A percentile compares a stretch with the other conserved stretches of the same genome.
Conservation (phyloP, 2,797 vertebrate genomes). For the Muscicapa comitata region DNA sequence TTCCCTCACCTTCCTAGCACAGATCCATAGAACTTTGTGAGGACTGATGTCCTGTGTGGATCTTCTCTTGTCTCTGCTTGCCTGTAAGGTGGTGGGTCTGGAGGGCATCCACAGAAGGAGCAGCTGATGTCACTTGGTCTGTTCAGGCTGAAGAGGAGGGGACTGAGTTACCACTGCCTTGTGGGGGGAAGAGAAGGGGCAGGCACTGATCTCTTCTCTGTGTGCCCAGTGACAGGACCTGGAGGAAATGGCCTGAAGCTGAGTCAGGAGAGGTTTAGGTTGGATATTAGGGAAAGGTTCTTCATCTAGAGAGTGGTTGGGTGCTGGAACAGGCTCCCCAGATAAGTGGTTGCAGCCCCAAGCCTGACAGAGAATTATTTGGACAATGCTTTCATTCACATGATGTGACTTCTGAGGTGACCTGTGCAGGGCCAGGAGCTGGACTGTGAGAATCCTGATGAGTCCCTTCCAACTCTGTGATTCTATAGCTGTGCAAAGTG, state of each 20-base stretch:
- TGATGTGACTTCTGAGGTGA: not conserved
- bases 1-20: accelerated
- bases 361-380: not conserved
- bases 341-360: not conserved
- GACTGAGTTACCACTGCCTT: not conserved
- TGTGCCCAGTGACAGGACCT: not conserved
- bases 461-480: not conserved
- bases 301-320: not conserved
- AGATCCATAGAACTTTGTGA: accelerated
- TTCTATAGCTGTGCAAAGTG: not conserved
- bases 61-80: not conserved
- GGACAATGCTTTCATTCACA: too few species aligned
- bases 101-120: not conserved
- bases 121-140: not conserved
- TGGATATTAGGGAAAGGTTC: not conserved
- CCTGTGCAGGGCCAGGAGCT: not conserved
- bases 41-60: accelerated
- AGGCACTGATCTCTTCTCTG: not conserved
- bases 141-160: not conserved
- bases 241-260: accelerated
- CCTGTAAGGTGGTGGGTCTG: not conserved
- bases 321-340: not conserved
- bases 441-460: not conserved
- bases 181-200: not conserved
- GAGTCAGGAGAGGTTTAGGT: not conserved